Base-by-base conservation (phyloP, 2,797 vertebrate species). In the Petrocephalus schoutedeni region DNA sequence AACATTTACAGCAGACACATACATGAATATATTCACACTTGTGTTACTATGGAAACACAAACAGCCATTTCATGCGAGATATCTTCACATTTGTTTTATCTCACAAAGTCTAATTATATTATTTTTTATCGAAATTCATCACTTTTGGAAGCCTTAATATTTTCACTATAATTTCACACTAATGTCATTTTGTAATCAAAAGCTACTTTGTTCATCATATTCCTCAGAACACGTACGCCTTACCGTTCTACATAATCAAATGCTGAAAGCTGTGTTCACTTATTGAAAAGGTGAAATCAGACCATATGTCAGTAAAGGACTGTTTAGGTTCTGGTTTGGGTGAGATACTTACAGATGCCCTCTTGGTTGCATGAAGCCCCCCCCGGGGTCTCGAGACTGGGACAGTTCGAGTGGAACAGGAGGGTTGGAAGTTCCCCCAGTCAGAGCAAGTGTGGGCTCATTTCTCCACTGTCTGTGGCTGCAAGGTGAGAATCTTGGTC, bases 401-500 rank as follows among this genome's bases (percentile, higher is more conserved):
- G 59, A 19, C 1, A 3, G 88, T 88, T 91, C 91, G 87, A 36
- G 53, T 88, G 90, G 91, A 89, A 84, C 89, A 32, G 64, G 88
- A 90, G 91, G 19, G 54, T 14, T 3, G 89, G 86, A 90, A 6
- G 32, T 45, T 16, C 53, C 88, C 89, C 28, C 61, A 88, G 61
- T 67, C 36, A 53, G 19, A 57, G 12, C 88, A 67, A 82, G 9
- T 82, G 57, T 0, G 89, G 0, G 90, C 91, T 16, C 89, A 21
- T 77, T 89, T 82, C 84, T 89, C 10, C 4, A 84, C 49, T 23
- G 32, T 80, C 61, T 92, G 89, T 89, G 89, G 88, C 86, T 91
- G 89, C 88, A 91, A 94, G 93, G 94, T 94, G 86, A 93, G 88
- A 87, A 1, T 64, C 45, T 86, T 41, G 5, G 19, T 57, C 36